Evolutionary conservation across 2,797 vertebrate species (phyloP), one percentile per base, ranked within the genome.

Genomic region (Leucoraja ocellata): DNA sequence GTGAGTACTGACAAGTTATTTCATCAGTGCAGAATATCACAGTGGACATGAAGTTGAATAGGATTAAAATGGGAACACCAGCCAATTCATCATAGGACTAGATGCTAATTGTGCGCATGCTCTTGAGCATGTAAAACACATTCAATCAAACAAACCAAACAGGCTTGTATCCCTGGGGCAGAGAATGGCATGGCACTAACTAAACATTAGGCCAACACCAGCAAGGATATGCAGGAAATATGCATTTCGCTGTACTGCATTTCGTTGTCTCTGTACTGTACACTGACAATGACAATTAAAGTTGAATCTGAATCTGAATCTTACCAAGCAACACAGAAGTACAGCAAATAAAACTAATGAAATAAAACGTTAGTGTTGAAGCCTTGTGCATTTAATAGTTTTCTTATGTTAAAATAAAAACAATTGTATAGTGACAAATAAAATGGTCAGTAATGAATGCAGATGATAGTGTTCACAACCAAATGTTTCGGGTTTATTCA

Each of bases 371-470:
- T 88, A 16, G 28, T 63, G 28, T 88, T 76, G 39, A 54, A 92
- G 36, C 68, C 71, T 92, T 92, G 68, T 54, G 23, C 71, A 74
- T 92, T 92, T 54, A 92, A 76, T 71, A 28, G 32, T 92, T 74
- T 10, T 92, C 14, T 76, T 54, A 46, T 23, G 28, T 54, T 54
- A 74, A 86, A 91, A 91, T 71, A 7, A 76, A 91, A 91, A 91
- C 18, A 71, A 74, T 74, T 39, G 21, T 18, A 23, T 25, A 68
- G n/a, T 36, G 32, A 88, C n/a, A 68, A 74, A 76, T 39, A 71
- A 74, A 74, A 91, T 90, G 32, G 65, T 68, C 86, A 91, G 88
- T 76, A 92, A 65, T n/a, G 25, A 91, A 76, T 92, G 58, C 36
- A 74, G 68, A 58, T 76, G 39, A 4, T 92, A 76, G 90, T 76